A percentile compares a stretch with the other conserved stretches of the same genome.
Evolutionary conservation across 2,113 vertebrate species (phyloP).

Genomic region (Salminus brasiliensis): DNA sequence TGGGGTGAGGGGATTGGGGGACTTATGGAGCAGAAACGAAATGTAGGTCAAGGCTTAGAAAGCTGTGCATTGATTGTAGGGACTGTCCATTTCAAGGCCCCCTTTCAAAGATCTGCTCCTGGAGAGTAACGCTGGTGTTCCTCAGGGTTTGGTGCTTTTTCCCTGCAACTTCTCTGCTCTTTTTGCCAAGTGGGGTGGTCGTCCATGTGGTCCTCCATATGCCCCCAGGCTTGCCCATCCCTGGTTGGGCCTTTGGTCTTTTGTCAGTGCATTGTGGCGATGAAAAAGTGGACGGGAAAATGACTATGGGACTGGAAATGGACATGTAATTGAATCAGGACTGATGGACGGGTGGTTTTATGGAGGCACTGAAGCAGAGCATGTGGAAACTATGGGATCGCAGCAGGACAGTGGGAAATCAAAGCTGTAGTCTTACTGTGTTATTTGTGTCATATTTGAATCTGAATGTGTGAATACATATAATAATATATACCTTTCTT

Average conservation of each 20-base stretch:
- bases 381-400: not conserved
- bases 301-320: constrained; percentile 19
- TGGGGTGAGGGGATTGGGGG: not conserved
- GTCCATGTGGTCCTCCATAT: not conserved
- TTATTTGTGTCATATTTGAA: too few species aligned
- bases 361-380: too few species aligned
- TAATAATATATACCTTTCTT: too few species aligned
- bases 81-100: constrained; percentile 41
- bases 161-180: not conserved
- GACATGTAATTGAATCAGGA: not conserved
- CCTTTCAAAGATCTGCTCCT: not conserved
- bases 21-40: not conserved
- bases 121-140: not conserved
- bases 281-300: not conserved
- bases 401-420: too few species aligned
- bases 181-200: not conserved
- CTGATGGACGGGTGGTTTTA: not conserved
- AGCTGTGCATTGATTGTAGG: constrained; percentile 42
- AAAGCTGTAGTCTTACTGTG: too few species aligned
- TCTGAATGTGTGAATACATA: too few species aligned
- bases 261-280: constrained; percentile 29
- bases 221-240: constrained; percentile 22
- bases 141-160: not conserved
- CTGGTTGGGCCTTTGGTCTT: not conserved
- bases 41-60: constrained; percentile 48